Conservation (phyloP, 2,113 vertebrate genomes). For the Boleophthalmus pectinirostris region DNA sequence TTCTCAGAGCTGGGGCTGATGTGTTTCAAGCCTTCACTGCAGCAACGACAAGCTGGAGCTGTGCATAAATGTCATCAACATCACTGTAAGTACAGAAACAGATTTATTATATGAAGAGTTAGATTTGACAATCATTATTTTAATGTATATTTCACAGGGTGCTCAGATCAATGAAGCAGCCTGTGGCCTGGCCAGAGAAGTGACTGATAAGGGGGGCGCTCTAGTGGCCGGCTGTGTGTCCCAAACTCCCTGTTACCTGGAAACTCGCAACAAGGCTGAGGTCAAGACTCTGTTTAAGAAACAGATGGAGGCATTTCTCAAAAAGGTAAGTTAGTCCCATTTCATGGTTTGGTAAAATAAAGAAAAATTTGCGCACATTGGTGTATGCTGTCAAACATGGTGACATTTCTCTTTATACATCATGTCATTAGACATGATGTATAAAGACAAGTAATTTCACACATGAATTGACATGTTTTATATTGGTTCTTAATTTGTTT, state of each 20-base stretch:
- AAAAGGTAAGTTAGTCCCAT: constrained; percentile 77
- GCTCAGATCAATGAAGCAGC: constrained; percentile 90
- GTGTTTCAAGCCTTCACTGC: constrained; percentile 86
- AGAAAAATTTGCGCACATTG: not conserved
- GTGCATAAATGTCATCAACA: constrained; percentile 83
- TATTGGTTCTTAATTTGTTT: not conserved
- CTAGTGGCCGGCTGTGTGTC: constrained; percentile 91
- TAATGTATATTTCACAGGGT: constrained; percentile 63
- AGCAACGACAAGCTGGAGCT: constrained; percentile 88
- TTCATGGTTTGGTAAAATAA: not conserved
- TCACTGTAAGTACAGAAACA: constrained; percentile 73
- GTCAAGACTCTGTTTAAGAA: constrained; percentile 87
- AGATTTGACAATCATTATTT: not conserved
- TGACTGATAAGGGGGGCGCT: constrained; percentile 85
- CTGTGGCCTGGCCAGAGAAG: constrained; percentile 88
- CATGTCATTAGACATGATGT: not conserved
- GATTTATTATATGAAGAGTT: not conserved
- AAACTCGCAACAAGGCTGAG: constrained; percentile 82
- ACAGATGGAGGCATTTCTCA: constrained; percentile 86
- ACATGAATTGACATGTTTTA: not conserved
- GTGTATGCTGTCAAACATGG: too few relatives aligned
- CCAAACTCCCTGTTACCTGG: constrained; percentile 89
- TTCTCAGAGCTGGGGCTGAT: constrained; percentile 84
- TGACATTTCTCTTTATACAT: not conserved
- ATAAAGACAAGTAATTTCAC: not conserved